Conservation (phyloP, 2,797 vertebrate species). For the Muscicapa striata region DNA sequence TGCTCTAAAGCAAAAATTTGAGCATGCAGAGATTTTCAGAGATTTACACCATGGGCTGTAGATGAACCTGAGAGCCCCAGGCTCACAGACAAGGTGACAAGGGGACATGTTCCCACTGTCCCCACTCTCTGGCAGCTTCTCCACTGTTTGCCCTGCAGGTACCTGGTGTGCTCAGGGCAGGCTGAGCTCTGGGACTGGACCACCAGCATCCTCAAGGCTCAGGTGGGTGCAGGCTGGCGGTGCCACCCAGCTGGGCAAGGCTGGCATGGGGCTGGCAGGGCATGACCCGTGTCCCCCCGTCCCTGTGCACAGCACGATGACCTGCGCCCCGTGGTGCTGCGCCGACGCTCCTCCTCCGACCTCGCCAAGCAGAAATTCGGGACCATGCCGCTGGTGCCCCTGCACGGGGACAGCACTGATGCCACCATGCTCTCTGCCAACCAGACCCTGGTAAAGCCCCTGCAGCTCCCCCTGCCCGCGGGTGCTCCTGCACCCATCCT, state of each 20-base stretch:
- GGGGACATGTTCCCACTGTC: neutral
- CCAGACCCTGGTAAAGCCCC: constrained; percentile 88
- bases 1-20: neutral
- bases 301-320: constrained; percentile 82
- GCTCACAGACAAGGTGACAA: neutral
- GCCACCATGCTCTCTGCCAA: constrained; percentile 92
- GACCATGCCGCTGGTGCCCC: constrained; percentile 94
- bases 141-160: constrained; percentile 74
- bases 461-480: accelerated
- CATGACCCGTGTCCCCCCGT: neutral
- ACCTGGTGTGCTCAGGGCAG: constrained; percentile 85
- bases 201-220: constrained; percentile 91
- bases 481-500: neutral
- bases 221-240: constrained; percentile 73
- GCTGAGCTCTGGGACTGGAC: constrained; percentile 96
- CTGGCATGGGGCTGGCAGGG: neutral
- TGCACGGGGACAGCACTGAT: constrained; percentile 91
- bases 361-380: constrained; percentile 95
- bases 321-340: constrained; percentile 83
- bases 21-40: neutral
- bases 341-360: constrained; percentile 91
- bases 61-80: neutral
- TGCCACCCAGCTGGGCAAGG: neutral
- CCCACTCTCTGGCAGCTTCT: neutral
- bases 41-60: neutral